These are phyloP conservation scores for Halichoerus grypus DNA, from an alignment of 2,113 vertebrate genomes.

Conservation along the genomic window DNA sequence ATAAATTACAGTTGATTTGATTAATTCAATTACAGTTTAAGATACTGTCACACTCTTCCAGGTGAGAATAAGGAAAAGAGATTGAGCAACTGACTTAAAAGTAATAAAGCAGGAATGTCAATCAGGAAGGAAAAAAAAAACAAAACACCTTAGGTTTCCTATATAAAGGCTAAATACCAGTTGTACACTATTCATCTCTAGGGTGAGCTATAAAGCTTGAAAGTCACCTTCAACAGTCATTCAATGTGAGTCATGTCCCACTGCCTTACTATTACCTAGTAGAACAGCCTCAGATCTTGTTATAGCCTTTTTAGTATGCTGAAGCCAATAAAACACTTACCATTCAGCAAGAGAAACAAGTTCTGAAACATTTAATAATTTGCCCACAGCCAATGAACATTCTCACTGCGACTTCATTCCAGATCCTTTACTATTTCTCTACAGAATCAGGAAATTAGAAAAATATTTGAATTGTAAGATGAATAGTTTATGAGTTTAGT, in stretches of 20 bases:
- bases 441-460: conserved; percentile 23
- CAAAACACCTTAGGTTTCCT: neutral
- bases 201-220: neutral
- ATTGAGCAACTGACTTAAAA: conserved; percentile 7
- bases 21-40: neutral
- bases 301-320: neutral
- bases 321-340: conserved; percentile 65
- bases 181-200: neutral
- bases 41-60: conserved; percentile 8
- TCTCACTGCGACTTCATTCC: neutral
- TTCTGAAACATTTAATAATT: conserved; percentile 37
- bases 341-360: conserved; percentile 44
- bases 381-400: neutral
- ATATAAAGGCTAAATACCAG: neutral
- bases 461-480: neutral
- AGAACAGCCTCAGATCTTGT: conserved; percentile 32
- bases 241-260: neutral
- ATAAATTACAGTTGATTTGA: too few species aligned
- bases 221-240: neutral
- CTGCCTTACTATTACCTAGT: neutral
- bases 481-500: neutral
- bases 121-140: neutral
- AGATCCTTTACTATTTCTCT: neutral
- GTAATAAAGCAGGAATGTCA: neutral
- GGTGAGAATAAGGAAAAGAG: conserved; percentile 41